These are phyloP conservation scores for Rhynchophorus ferrugineus DNA, from an alignment of 1,140 invertebrate genomes.

Conservation along the genomic window DNA sequence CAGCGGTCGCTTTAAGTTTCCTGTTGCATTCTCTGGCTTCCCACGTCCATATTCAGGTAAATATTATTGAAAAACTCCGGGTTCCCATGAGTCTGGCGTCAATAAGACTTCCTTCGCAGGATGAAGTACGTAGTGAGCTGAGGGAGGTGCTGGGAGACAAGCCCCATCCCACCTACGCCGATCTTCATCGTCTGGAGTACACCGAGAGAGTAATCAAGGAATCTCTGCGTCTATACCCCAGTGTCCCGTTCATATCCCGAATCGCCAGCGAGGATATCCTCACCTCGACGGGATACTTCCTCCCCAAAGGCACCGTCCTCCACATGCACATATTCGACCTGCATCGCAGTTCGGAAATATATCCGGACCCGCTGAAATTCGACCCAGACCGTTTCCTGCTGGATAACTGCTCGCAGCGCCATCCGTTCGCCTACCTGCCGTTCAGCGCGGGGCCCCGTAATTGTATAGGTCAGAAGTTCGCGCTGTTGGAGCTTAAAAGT, in stretches of 20 bases:
- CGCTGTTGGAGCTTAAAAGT: constrained; percentile 67
- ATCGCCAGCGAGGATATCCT: constrained; percentile 45
- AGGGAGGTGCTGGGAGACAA: constrained; percentile 50
- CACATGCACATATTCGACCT: constrained; percentile 29
- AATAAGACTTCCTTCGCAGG: too few relatives aligned
- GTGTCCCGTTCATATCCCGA: constrained; percentile 59
- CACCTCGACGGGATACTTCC: constrained; percentile 32
- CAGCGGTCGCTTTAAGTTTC: constrained; percentile 51
- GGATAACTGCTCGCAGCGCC: constrained; percentile 44
- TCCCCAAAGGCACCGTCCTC: constrained; percentile 22
- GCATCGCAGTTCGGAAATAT: constrained; percentile 38
- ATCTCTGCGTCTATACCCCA: constrained; percentile 55
- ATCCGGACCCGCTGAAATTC: constrained; percentile 56
- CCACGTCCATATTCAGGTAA: constrained; percentile 44
- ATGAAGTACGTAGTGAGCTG: constrained; percentile 58
- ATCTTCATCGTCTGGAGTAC: constrained; percentile 61
- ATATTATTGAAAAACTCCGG: too few relatives aligned
- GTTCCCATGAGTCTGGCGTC: too few relatives aligned
- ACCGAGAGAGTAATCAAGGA: constrained; percentile 63
- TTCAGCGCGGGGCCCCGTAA: constrained; percentile 62
- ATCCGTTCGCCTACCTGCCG: constrained; percentile 51
- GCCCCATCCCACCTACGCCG: constrained; percentile 48
- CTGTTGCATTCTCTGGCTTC: constrained; percentile 46
- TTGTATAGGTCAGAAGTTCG: constrained; percentile 72
- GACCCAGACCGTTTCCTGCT: constrained; percentile 62